These are phyloP conservation scores for Drosophila greeni DNA, from an alignment of 2,888 invertebrate species.

Conservation along the genomic window DNA sequence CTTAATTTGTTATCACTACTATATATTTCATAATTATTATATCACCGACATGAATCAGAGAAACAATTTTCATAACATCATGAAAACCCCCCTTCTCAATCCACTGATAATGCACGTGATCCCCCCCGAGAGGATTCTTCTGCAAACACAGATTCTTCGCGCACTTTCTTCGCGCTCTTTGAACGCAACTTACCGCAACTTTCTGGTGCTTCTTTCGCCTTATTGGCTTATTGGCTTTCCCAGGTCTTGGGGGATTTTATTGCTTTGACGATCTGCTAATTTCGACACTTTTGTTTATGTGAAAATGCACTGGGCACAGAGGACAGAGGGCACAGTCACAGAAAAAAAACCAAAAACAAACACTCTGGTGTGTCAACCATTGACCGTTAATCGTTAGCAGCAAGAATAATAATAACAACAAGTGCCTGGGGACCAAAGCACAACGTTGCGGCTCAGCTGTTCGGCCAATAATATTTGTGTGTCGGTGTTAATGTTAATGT, in stretches of 20 bases:
- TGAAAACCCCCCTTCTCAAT: too few species aligned
- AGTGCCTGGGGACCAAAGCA: constrained; percentile 3
- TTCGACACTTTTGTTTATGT: constrained; percentile 24
- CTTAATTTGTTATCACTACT: too few species aligned
- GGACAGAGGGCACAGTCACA: constrained; percentile 6
- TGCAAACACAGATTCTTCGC: background rate
- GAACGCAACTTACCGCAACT: constrained; percentile 4
- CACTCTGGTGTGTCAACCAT: constrained; percentile 1
- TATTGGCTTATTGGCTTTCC: constrained; percentile 2
- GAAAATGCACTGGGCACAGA: constrained; percentile 5
- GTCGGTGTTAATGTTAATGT: constrained; percentile 2
- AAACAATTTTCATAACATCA: background rate
- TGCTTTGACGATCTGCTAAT: constrained; percentile 23
- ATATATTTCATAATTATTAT: background rate
- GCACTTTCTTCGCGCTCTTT: background rate
- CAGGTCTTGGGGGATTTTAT: background rate
- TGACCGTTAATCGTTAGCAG: constrained; percentile 1
- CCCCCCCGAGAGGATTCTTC: background rate
- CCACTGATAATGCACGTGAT: background rate
- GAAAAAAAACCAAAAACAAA: constrained; percentile 9
- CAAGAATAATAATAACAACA: background rate
- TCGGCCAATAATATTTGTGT: constrained; percentile 21
- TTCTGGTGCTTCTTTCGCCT: constrained; percentile 2
- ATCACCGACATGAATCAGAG: background rate
- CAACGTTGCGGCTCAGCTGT: constrained; percentile 25